These are phyloP conservation scores for Drosophila varians DNA, from an alignment of 1,140 invertebrate species.

Conservation along the genomic window DNA sequence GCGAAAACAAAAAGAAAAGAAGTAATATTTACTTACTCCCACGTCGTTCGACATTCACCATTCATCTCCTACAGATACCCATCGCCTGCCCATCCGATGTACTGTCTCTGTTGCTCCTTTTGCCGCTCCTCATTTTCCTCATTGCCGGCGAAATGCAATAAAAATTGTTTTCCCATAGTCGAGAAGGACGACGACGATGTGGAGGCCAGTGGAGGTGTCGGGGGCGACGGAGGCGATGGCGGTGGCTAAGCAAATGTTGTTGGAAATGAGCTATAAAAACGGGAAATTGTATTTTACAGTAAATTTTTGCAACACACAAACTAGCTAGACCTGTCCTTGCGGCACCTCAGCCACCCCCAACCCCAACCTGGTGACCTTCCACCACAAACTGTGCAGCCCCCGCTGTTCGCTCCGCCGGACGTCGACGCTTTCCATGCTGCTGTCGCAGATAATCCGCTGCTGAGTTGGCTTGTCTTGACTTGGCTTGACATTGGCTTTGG, in stretches of 20 bases:
- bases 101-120: background rate
- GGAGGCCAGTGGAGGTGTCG: no score
- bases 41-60: slow-evolving; percentile 27
- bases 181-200: slow-evolving; percentile 7
- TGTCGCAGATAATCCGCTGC: slow-evolving; percentile 78
- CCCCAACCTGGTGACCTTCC: slow-evolving; percentile 14
- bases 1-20: slow-evolving; percentile 14
- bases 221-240: slow-evolving; percentile 11
- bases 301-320: slow-evolving; percentile 74
- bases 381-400: background rate
- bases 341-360: background rate
- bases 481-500: slow-evolving; percentile 79
- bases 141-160: slow-evolving; percentile 78
- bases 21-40: slow-evolving; percentile 76
- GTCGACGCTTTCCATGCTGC: slow-evolving; percentile 65
- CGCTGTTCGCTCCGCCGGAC: slow-evolving; percentile 12
- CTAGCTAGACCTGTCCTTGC: slow-evolving; percentile 54
- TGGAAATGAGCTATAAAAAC: slow-evolving; percentile 80
- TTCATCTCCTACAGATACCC: slow-evolving; percentile 5
- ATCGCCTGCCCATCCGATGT: background rate
- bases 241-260: slow-evolving; percentile 73
- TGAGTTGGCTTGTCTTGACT: slow-evolving; percentile 80
- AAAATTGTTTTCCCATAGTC: slow-evolving; percentile 80
- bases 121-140: slow-evolving; percentile 54
- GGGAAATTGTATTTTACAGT: slow-evolving; percentile 81